Percentiles rank a stretch among this genome's conserved stretches.
Conservation (phyloP, 1,140 invertebrate genomes). For the Megalonaias nervosa region DNA sequence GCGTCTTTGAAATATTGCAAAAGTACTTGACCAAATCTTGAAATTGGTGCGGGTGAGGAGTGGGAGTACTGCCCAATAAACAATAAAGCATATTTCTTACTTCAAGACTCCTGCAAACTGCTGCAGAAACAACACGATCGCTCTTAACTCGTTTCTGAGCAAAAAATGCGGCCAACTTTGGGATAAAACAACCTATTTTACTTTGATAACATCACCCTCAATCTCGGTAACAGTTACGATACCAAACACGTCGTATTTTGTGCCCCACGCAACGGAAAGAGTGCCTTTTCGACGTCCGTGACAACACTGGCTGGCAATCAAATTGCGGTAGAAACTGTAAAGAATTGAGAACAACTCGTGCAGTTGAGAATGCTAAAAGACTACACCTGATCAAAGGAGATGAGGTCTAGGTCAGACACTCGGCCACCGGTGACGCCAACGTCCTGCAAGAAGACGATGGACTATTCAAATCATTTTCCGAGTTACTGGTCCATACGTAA, state of each 20-base stretch:
- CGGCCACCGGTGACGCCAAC: slow-evolving; percentile 18
- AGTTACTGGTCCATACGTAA: slow-evolving; percentile 6
- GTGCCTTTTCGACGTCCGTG: slow-evolving; percentile 37
- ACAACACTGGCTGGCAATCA: slow-evolving; percentile 9
- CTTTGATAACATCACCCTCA: slow-evolving; percentile 54
- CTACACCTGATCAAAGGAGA: slow-evolving; percentile 12
- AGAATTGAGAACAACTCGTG: slow-evolving; percentile 4
- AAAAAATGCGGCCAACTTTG: slow-evolving; percentile 23
- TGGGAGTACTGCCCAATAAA: too few species aligned
- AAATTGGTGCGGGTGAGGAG: too few species aligned
- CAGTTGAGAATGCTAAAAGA: slow-evolving; percentile 26
- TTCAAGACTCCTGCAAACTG: slow-evolving; percentile 16
- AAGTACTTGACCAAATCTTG: too few species aligned
- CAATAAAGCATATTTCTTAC: too few species aligned
- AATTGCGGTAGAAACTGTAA: slow-evolving; percentile 22
- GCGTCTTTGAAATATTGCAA: too few species aligned
- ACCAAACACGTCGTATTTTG: slow-evolving; percentile 42
- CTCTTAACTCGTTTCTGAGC: slow-evolving; percentile 16
- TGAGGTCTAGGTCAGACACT: slow-evolving; percentile 35
- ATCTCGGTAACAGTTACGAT: slow-evolving; percentile 49
- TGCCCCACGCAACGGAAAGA: slow-evolving; percentile 50
- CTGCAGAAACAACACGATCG: slow-evolving; percentile 6
- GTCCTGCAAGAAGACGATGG: slow-evolving; percentile 14
- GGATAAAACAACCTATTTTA: slow-evolving; percentile 37
- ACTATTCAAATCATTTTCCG: slow-evolving; percentile 24